These are phyloP conservation scores for Mustelus asterias DNA, from an alignment of 2,113 vertebrate genomes.

Conservation along the genomic window DNA sequence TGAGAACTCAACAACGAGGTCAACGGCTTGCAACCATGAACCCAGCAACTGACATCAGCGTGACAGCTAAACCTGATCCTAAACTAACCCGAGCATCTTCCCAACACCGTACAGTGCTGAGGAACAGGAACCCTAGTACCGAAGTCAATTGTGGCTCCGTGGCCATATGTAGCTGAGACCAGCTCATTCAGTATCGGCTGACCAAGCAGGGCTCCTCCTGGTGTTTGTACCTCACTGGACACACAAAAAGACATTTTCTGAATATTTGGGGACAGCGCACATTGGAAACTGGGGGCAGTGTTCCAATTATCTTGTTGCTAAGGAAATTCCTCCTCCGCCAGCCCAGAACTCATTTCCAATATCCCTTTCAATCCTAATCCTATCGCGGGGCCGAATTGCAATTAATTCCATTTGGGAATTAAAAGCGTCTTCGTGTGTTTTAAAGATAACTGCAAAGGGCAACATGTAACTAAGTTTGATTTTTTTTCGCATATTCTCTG, in stretches of 20 bases:
- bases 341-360: neutral
- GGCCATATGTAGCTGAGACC: neutral
- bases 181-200: no score
- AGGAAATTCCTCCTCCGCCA: neutral
- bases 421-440: neutral
- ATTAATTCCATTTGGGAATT: no score
- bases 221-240: neutral
- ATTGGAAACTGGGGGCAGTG: neutral
- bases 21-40: neutral
- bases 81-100: neutral
- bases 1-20: neutral
- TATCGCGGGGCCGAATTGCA: neutral
- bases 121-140: neutral
- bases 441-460: neutral
- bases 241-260: no score
- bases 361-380: neutral
- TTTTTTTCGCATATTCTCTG: neutral
- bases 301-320: neutral
- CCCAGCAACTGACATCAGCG: neutral
- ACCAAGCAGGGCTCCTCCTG: neutral
- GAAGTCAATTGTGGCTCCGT: neutral
- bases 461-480: neutral
- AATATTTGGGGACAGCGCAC: no score
- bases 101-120: neutral
- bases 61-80: neutral